Percentiles rank a stretch among this genome's conserved stretches.
Conservation (phyloP, 2,888 invertebrate species). For the Saturnia japonica region DNA sequence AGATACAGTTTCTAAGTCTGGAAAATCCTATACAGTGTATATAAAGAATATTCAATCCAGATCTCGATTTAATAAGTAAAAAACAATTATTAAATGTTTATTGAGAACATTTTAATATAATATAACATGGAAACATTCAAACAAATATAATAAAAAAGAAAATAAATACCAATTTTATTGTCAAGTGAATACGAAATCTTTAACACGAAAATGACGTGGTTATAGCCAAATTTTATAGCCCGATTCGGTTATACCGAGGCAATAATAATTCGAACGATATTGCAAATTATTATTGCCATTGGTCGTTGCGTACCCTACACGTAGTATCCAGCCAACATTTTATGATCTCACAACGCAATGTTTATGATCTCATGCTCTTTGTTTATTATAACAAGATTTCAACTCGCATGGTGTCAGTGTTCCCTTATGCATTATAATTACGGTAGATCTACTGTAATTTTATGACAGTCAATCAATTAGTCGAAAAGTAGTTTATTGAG, state of each 20-base stretch:
- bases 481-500: too few species aligned
- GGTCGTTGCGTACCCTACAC: background rate
- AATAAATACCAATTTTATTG: background rate
- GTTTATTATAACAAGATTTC: constrained; percentile 4
- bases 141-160: background rate
- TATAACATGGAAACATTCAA: background rate
- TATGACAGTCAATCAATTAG: too few species aligned
- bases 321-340: background rate
- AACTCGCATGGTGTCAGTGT: background rate
- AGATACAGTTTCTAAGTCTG: too few species aligned
- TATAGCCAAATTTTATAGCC: background rate
- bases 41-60: too few species aligned
- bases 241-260: background rate
- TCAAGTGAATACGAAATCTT: background rate
- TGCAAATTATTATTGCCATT: constrained; percentile 10
- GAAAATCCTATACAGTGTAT: too few species aligned
- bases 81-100: background rate
- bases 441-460: too few species aligned
- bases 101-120: background rate
- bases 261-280: constrained; percentile 10
- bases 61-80: too few species aligned
- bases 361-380: constrained; percentile 8
- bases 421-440: too few species aligned
- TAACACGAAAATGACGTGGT: background rate
- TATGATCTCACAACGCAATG: background rate